Evolutionary conservation across 1,140 invertebrate genomes (phyloP).

Genomic region (Pseudomyrmex gracilis): DNA sequence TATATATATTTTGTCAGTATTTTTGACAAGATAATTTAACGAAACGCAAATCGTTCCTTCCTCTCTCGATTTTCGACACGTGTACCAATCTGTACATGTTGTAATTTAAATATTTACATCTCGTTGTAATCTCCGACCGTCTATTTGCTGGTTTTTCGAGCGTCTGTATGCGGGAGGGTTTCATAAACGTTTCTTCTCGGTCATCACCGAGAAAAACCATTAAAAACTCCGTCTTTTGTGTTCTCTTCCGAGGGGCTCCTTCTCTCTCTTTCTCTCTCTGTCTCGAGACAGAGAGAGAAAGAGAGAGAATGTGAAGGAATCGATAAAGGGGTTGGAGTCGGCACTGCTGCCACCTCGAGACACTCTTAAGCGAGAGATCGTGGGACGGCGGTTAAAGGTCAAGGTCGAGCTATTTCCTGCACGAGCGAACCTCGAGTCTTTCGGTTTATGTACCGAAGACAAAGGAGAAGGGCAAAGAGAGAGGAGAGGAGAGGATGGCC

Average conservation of each 20-base stretch:
- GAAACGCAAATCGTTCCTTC: background rate
- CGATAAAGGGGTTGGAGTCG: constrained; percentile 66
- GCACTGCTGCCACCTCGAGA: constrained; percentile 69
- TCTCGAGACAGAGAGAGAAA: background rate
- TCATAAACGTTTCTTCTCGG: constrained; percentile 34
- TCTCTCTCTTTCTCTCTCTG: too few species aligned
- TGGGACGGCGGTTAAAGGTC: constrained; percentile 79
- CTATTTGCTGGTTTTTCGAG: constrained; percentile 27
- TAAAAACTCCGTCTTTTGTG: constrained; percentile 51
- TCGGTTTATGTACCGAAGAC: constrained; percentile 58
- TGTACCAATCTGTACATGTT: background rate
- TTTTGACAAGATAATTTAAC: background rate
- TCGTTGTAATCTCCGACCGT: constrained; percentile 30
- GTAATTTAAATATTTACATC: background rate
- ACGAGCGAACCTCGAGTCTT: constrained; percentile 76
- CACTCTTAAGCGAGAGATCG: constrained; percentile 77
- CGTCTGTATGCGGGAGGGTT: constrained; percentile 10
- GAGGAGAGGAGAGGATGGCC: constrained; percentile 14
- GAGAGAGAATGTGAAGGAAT: constrained; percentile 34
- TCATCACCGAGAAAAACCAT: constrained; percentile 23
- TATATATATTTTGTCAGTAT: background rate
- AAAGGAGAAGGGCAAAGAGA: constrained; percentile 9
- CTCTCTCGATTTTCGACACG: background rate
- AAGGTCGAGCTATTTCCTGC: constrained; percentile 83
- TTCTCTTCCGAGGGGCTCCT: constrained; percentile 19